These are phyloP conservation scores for Mycteria americana DNA, from an alignment of 2,797 vertebrate genomes.

Conservation along the genomic window DNA sequence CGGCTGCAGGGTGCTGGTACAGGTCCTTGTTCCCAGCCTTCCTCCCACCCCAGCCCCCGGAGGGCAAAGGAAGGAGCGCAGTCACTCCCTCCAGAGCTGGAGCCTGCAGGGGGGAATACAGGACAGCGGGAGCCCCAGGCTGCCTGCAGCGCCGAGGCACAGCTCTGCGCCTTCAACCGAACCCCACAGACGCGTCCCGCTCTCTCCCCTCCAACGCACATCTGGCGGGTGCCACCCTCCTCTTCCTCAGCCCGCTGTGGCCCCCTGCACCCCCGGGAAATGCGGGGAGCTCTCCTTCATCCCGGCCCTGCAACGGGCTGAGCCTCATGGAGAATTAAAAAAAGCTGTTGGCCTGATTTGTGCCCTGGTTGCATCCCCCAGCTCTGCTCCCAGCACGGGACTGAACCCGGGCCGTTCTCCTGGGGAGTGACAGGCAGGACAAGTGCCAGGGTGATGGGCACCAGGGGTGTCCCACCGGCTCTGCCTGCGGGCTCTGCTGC, in stretches of 20 bases:
- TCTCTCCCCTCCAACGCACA: neutral
- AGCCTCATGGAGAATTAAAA: neutral
- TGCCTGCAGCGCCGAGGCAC: neutral
- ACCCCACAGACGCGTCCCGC: fast-evolving
- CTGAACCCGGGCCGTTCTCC: neutral
- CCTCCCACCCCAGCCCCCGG: neutral
- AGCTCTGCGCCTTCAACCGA: neutral
- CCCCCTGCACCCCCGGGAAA: neutral
- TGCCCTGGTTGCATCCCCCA: neutral
- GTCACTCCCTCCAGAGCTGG: neutral
- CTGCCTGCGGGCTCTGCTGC: neutral
- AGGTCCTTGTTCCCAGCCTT: neutral
- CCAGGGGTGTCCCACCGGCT: neutral
- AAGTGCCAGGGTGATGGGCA: neutral
- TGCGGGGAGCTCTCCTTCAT: neutral
- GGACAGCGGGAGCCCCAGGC: neutral
- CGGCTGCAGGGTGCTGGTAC: neutral
- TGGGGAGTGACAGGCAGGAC: neutral
- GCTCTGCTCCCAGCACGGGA: neutral
- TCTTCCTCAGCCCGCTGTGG: fast-evolving
- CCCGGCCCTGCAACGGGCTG: neutral
- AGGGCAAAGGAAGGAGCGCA: neutral
- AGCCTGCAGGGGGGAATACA: neutral
- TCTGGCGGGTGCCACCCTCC: neutral
- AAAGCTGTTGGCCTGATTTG: neutral